These are phyloP conservation scores for Sphaeramia orbicularis DNA, from an alignment of 2,797 vertebrate genomes.

Conservation along the genomic window DNA sequence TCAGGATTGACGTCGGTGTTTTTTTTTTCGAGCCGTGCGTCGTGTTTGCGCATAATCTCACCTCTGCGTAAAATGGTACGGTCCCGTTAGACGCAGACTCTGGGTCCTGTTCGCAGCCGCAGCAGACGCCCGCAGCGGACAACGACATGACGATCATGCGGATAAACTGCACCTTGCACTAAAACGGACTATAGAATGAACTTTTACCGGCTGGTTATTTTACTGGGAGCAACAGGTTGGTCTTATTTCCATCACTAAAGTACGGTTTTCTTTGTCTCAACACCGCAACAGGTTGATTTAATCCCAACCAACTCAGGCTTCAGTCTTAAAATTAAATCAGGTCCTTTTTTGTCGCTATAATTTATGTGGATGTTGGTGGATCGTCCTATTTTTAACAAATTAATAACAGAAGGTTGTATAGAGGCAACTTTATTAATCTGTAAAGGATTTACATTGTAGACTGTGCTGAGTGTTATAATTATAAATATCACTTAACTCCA, in stretches of 20 bases:
- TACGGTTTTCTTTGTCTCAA: neutral
- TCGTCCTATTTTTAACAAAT: neutral
- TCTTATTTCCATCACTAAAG: neutral
- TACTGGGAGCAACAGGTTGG: conserved; percentile 79
- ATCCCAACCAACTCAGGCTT: neutral
- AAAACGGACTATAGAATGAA: conserved; percentile 76
- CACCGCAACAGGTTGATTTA: conserved; percentile 79
- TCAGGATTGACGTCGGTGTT: neutral
- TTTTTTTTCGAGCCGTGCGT: neutral
- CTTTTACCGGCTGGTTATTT: conserved; percentile 65
- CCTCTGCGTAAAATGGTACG: conserved; percentile 77
- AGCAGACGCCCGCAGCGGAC: conserved; percentile 17
- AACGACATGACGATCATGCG: conserved; percentile 56
- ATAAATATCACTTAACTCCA: too few relatives aligned
- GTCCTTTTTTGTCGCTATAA: neutral
- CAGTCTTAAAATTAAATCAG: neutral
- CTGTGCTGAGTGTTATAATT: too few relatives aligned
- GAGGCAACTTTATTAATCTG: neutral
- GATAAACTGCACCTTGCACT: conserved; percentile 47
- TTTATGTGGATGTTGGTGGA: neutral
- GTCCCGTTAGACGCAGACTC: conserved; percentile 70
- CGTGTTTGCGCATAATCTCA: conserved; percentile 6
- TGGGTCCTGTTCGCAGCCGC: conserved; percentile 30
- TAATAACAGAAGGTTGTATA: neutral
- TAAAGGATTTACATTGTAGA: neutral